Evolutionary conservation across 2,888 invertebrate species (phyloP).

Genomic region (Lapara coniferarum): DNA sequence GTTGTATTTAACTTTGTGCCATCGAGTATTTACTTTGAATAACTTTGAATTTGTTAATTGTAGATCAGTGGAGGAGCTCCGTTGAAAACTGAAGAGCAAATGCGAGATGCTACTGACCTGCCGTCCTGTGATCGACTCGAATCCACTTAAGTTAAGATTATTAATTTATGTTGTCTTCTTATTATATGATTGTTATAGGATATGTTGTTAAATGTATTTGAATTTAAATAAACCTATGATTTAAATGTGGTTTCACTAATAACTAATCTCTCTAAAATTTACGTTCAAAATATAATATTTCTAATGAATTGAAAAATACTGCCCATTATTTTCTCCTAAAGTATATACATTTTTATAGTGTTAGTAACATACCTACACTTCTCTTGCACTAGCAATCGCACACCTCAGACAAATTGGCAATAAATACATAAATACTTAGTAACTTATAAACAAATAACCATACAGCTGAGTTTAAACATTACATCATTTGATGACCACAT

Average conservation of each 20-base stretch:
- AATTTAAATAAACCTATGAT: slow-evolving; percentile 6
- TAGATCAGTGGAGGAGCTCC: slow-evolving; percentile 43
- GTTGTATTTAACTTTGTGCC: slow-evolving; percentile 1
- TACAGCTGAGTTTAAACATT: too few species aligned
- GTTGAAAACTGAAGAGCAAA: slow-evolving; percentile 41
- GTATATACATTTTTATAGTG: too few species aligned
- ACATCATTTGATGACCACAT: too few species aligned
- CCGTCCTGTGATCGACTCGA: slow-evolving; percentile 25
- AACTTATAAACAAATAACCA: too few species aligned
- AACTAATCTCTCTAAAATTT: not conserved
- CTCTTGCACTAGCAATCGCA: not conserved
- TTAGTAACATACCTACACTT: too few species aligned
- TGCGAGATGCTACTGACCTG: slow-evolving; percentile 15
- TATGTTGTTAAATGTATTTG: slow-evolving; percentile 17
- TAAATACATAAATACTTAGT: too few species aligned
- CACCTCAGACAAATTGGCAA: not conserved
- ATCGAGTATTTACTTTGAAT: slow-evolving; percentile 5
- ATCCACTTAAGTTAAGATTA: slow-evolving; percentile 6
- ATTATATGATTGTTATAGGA: not conserved
- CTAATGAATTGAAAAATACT: too few species aligned
- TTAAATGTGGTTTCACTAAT: slow-evolving; percentile 1
- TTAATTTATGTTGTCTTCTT: slow-evolving; percentile 5
- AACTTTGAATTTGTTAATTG: slow-evolving; percentile 34
- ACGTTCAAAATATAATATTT: too few species aligned
- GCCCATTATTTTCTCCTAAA: too few species aligned